Evolutionary conservation across 2,888 invertebrate genomes (phyloP).

Genomic region (Leptinotarsa haldemani): DNA sequence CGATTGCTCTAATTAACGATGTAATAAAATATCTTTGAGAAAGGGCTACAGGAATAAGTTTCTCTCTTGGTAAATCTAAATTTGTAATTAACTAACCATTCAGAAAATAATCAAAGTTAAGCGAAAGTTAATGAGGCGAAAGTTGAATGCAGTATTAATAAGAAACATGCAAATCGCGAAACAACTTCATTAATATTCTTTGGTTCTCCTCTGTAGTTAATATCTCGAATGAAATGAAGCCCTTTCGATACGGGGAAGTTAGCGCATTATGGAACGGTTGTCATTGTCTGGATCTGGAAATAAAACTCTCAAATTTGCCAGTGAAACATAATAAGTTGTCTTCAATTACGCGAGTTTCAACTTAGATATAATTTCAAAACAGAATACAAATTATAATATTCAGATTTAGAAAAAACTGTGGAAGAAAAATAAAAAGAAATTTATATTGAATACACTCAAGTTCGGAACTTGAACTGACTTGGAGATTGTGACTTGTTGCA

Average conservation of each 20-base stretch:
- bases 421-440: no score
- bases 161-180: slow-evolving; percentile 64
- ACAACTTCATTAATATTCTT: slow-evolving; percentile 65
- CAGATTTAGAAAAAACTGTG: no score
- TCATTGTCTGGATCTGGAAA: slow-evolving; percentile 2
- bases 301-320: background rate
- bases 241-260: slow-evolving; percentile 38
- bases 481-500: no score
- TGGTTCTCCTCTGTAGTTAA: slow-evolving; percentile 56
- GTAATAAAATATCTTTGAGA: slow-evolving; percentile 62
- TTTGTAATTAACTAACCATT: slow-evolving; percentile 65
- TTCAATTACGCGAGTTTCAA: background rate
- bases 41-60: slow-evolving; percentile 51
- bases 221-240: slow-evolving; percentile 47
- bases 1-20: slow-evolving; percentile 58
- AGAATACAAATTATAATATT: no score
- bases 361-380: no score
- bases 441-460: no score
- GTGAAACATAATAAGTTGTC: background rate
- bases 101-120: slow-evolving; percentile 65
- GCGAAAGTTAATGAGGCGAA: slow-evolving; percentile 62
- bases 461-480: no score
- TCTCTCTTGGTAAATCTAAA: slow-evolving; percentile 52
- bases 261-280: slow-evolving; percentile 39
- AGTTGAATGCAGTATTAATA: slow-evolving; percentile 58